Conservation (phyloP, 2,797 vertebrate species). For the Buceros bicornis region DNA sequence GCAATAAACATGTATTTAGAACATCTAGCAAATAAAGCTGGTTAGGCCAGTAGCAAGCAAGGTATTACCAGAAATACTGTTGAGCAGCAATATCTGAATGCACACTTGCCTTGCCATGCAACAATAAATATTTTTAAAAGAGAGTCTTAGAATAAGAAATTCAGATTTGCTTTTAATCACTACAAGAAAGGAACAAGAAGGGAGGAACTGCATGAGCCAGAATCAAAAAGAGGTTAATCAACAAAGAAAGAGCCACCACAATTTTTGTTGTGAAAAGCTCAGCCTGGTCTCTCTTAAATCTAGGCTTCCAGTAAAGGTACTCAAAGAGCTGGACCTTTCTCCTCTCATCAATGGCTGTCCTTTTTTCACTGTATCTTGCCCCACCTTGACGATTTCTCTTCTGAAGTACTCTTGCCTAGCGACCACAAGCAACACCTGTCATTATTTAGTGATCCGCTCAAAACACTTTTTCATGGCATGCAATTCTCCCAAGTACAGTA, state of each 20-base stretch:
- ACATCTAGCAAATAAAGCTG: not conserved
- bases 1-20: not conserved
- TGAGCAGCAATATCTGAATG: not conserved
- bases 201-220: not conserved
- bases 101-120: not conserved
- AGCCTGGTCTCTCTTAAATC: not conserved
- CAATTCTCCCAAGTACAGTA: not conserved
- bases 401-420: not conserved
- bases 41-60: not conserved
- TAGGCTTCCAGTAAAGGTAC: not conserved
- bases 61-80: not conserved
- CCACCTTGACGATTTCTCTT: not conserved
- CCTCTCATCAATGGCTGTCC: not conserved
- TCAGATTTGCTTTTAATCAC: not conserved
- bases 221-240: not conserved
- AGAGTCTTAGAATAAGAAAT: not conserved
- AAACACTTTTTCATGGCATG: not conserved
- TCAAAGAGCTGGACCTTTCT: not conserved
- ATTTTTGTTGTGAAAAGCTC: not conserved
- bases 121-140: not conserved
- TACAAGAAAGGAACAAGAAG: not conserved
- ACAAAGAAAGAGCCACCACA: not conserved
- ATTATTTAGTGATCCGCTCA: not conserved
- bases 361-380: not conserved
- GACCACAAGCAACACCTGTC: not conserved